Percentiles rank a stretch among this genome's conserved stretches.
Evolutionary conservation across 2,797 vertebrate species (phyloP).

Genomic region (Botia almorhae): DNA sequence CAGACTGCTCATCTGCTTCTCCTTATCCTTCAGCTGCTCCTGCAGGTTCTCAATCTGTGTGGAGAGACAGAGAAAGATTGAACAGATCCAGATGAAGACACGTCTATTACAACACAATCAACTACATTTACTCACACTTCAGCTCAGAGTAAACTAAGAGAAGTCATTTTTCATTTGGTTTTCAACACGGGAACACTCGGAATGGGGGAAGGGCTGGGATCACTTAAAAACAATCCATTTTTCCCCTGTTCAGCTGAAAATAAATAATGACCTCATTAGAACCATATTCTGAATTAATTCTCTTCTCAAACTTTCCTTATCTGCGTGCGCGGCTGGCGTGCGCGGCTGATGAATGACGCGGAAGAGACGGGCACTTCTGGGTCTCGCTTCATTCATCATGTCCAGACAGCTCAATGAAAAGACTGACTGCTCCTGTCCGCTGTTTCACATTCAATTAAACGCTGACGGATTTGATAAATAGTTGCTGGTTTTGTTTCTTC

Average conservation of each 20-base stretch:
- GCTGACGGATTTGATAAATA: slow-evolving; percentile 65
- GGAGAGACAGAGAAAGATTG: slow-evolving; percentile 30
- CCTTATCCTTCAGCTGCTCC: slow-evolving; percentile 94
- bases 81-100: slow-evolving; percentile 46
- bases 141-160: not conserved
- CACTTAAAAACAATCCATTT: slow-evolving; percentile 21
- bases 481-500: slow-evolving; percentile 51
- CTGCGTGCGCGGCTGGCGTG: slow-evolving; percentile 40
- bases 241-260: slow-evolving; percentile 36
- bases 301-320: slow-evolving; percentile 57
- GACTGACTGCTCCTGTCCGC: slow-evolving; percentile 58
- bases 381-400: slow-evolving; percentile 61
- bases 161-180: slow-evolving; percentile 21
- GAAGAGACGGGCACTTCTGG: slow-evolving; percentile 59
- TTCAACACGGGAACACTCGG: slow-evolving; percentile 21
- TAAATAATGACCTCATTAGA: slow-evolving; percentile 61
- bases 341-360: slow-evolving; percentile 58
- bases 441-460: slow-evolving; percentile 67
- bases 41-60: slow-evolving; percentile 93
- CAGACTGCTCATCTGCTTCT: slow-evolving; percentile 92
- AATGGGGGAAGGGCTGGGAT: not conserved
- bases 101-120: slow-evolving; percentile 32
- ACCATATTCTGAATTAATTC: slow-evolving; percentile 54
- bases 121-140: slow-evolving; percentile 40
- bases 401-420: slow-evolving; percentile 61